Evolutionary conservation across 1,140 invertebrate genomes (phyloP).

Genomic region (Trinorchestia longiramus): DNA sequence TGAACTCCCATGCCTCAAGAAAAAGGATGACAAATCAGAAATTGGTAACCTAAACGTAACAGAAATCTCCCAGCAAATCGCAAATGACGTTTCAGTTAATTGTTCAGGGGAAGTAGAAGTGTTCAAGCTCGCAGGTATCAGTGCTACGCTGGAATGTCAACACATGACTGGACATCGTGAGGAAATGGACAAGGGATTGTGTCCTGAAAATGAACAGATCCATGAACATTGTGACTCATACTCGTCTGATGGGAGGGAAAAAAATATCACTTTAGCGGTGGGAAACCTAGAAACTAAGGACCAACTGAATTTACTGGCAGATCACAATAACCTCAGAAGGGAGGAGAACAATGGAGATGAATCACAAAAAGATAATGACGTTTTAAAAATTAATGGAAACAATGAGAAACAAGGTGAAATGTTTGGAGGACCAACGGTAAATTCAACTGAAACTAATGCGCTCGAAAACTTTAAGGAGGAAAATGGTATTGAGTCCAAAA

Average conservation of each 20-base stretch:
- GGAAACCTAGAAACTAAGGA: neutral
- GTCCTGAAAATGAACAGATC: neutral
- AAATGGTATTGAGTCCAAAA: neutral
- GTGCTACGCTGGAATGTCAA: neutral
- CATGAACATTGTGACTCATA: neutral
- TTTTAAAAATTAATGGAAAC: neutral
- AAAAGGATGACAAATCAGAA: neutral
- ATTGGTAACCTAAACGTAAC: neutral
- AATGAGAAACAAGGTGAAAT: neutral
- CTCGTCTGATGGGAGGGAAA: neutral
- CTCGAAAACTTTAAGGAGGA: neutral
- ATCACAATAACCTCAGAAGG: neutral
- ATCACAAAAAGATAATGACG: neutral
- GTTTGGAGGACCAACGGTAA: neutral
- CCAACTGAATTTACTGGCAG: neutral
- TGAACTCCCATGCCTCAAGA: neutral
- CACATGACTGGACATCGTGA: neutral
- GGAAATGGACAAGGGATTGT: neutral
- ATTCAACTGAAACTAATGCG: neutral
- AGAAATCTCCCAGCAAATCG: neutral
- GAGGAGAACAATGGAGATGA: neutral
- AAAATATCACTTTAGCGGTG: too few relatives aligned
- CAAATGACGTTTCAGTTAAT: neutral
- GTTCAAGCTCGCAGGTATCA: neutral
- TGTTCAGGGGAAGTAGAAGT: neutral